Evolutionary conservation across 2,113 vertebrate species (phyloP).

Genomic region (Uropsilus gracilis): DNA sequence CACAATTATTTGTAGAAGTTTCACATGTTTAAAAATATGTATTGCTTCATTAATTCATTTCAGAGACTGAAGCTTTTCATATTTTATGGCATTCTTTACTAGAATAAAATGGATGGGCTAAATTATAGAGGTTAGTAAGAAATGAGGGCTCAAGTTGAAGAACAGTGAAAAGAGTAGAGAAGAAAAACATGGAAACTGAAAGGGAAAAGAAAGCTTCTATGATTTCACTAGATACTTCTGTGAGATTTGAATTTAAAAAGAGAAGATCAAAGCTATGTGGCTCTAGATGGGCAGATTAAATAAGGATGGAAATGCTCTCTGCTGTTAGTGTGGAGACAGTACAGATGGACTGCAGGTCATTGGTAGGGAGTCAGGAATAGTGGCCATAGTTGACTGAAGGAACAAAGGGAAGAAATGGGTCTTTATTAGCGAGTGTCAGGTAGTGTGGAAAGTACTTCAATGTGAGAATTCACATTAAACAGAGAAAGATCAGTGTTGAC

Average conservation of each 20-base stretch:
- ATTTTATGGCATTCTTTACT: not conserved
- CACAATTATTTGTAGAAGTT: conserved; percentile 5
- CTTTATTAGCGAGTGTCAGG: not conserved
- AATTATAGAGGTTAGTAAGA: not conserved
- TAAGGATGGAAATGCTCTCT: not conserved
- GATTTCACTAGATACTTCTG: not conserved
- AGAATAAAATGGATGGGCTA: not conserved
- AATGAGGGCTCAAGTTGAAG: not conserved
- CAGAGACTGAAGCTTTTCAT: not conserved
- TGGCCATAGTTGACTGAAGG: not conserved
- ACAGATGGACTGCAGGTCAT: not conserved
- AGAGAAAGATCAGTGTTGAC: not conserved
- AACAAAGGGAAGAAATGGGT: not conserved
- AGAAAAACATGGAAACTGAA: not conserved
- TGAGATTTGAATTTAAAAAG: not conserved
- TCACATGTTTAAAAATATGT: conserved; percentile 21
- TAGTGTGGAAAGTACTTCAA: not conserved
- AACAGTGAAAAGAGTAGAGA: not conserved
- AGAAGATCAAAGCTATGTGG: not conserved
- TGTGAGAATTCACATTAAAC: not conserved
- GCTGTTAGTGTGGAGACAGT: fast-evolving
- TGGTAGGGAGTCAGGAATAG: not conserved
- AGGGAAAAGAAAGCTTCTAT: not conserved
- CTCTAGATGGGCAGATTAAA: not conserved
- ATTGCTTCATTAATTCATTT: not conserved